Evolutionary conservation across 2,797 vertebrate species (phyloP).

Genomic region (Alauda arvensis): DNA sequence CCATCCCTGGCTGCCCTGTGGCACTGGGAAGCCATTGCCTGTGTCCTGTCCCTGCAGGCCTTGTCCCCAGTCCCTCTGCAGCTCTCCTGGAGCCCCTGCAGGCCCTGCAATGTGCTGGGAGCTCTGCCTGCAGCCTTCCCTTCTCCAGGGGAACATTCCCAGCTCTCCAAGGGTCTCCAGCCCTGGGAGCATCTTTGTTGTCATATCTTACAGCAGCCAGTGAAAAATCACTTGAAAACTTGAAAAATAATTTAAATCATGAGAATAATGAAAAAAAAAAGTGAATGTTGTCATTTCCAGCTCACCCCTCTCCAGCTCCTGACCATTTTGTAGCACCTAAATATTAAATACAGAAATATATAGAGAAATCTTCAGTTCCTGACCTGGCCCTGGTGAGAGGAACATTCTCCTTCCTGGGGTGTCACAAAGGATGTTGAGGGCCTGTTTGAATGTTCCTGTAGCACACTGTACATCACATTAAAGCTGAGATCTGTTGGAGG

Average conservation of each 20-base stretch:
- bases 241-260: neutral
- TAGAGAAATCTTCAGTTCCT: neutral
- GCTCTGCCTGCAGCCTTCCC: neutral
- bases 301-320: neutral
- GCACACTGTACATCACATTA: neutral
- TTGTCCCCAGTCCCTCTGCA: neutral
- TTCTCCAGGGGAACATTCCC: rapidly evolving
- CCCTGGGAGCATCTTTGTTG: neutral
- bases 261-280: neutral
- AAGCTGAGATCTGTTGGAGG: neutral
- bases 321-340: too few species aligned
- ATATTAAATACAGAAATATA: too few species aligned
- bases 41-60: rapidly evolving
- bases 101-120: neutral
- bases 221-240: neutral
- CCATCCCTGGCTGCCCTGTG: neutral
- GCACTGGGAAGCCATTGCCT: neutral
- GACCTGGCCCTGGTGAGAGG: neutral
- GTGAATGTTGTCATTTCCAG: neutral
- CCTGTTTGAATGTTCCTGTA: neutral
- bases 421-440: neutral
- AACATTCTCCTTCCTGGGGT: neutral
- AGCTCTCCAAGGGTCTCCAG: neutral
- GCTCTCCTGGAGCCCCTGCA: neutral
- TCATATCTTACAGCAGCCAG: rapidly evolving